Evolutionary conservation across 2,888 invertebrate species (phyloP), one percentile per base, ranked within the genome.

Genomic region (Diarsia dahlii): DNA sequence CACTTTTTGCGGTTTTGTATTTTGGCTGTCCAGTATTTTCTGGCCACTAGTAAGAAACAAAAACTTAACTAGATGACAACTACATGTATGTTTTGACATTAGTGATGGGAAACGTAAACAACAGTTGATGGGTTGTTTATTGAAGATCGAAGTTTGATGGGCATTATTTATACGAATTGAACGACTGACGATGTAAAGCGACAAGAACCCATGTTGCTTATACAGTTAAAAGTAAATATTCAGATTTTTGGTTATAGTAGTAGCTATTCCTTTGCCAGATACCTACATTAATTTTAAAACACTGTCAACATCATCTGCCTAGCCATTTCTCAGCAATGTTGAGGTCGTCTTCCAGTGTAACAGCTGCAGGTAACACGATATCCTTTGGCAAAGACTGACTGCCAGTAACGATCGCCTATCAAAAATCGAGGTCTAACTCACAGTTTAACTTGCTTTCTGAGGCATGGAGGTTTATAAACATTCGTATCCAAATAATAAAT

Each of bases 81-180:
- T 48, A 28, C 28, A 1, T 23, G 34, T 74, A 1, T 34, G 34
- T 74, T 74, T 63, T 75, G 52, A 74, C 46, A 63, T 1, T 2
- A 46, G 6, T 52, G 34, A 50, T 20, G 2, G 10, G 39, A 39
- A 71, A 58, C 20, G 15, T 28, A 20, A 60, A 28, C 50, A 18
- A 52, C 62, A 3, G 15, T 15, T 54, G 48, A 58, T 56, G 12
- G 12, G 9, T 58, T 58, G 45, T 65, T 45, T 75, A 66, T 58
- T n/a, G 20, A 12, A 1, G 15, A 28, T 48, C 60, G 67, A 45
- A 66, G 5, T 74, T 28, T 13, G 50, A 56, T 58, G 6, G 50
- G 28, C 10, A 50, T 50, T 66, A 6, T 58, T 28, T 50, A 58
- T n/a, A 13, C 1, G 2, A 39, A 45, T 45, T 45, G 28, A 56